Evolutionary conservation across 2,888 invertebrate species (phyloP), one percentile per base, ranked within the genome.

Genomic region (Erannis defoliaria): DNA sequence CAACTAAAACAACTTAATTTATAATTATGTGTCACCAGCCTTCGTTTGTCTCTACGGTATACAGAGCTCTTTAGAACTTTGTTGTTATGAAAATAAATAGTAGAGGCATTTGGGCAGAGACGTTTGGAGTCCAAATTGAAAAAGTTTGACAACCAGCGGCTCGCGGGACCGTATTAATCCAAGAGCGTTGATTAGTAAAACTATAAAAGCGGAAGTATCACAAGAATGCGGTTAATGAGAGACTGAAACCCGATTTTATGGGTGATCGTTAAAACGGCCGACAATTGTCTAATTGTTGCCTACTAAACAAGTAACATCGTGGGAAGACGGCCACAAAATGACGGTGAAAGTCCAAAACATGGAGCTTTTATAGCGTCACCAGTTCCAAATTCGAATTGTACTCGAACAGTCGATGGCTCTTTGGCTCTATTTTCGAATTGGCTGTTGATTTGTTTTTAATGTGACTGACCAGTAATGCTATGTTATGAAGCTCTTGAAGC

Each of bases 121-220:
- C n/a, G n/a, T n/a, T n/a, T n/a, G 29, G 26, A 29, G 48, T 40
- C 5, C 10, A 14, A 5, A 21, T 1, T 1, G 10, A 12, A 29
- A 62, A 50, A 21, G 48, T 54, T 62, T 57, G 56, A 29, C 19
- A 23, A 19, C 29, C 46, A 26, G 19, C 57, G 62, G 5, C 56
- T 31, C 29, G 82, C 82, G 80, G 78, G 84, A 86, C 89, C 84
- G 84, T 85, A 92, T 90, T 91, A 91, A 92, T 90, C 90, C 91
- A 82, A 54, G 73, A 82, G 88, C 89, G 90, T 92, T 92, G 92
- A 92, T 92, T 92, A 92, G 90, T 91, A 88, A 90, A 91, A 91
- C 92, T 93, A 92, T 93, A 92, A 93, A 92, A 89, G 89, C 90
- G 91, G 92, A 92, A 92, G 90, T 92, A 90, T 91, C 89, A 88